Percentiles rank a stretch among this genome's conserved stretches.
phyloP scores from a whole-genome alignment of 2,888 invertebrate genomes.

The Synanthedon tipuliformis region DNA sequence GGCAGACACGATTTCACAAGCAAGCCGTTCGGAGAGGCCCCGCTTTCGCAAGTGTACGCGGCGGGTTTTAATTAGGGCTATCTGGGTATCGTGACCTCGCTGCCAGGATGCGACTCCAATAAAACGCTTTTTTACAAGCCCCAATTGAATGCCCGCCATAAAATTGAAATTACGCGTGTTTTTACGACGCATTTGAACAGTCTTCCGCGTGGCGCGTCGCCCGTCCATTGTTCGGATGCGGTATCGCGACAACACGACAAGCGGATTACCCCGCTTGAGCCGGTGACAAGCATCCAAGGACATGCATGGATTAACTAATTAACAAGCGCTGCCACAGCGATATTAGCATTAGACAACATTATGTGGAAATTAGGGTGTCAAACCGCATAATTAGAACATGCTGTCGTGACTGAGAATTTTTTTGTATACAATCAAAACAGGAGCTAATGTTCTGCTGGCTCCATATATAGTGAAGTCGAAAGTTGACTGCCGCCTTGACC shows the following conservation, averaged over 20 bases:
- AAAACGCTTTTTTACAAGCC: constrained; percentile 65
- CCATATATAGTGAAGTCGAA: constrained; percentile 59
- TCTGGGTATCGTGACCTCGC: constrained; percentile 56
- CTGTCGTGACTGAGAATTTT: constrained; percentile 36
- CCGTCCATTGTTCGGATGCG: constrained; percentile 44
- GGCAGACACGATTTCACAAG: constrained; percentile 39
- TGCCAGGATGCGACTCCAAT: constrained; percentile 62
- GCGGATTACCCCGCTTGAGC: constrained; percentile 31
- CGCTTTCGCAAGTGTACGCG: constrained; percentile 51
- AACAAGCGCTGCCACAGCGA: constrained; percentile 30
- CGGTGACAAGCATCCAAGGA: constrained; percentile 29
- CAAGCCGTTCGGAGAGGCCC: constrained; percentile 24
- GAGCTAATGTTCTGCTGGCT: constrained; percentile 41
- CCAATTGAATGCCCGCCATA: constrained; percentile 62
- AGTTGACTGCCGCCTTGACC: constrained; percentile 66
- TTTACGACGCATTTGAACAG: constrained; percentile 59
- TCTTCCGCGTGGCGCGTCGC: constrained; percentile 54
- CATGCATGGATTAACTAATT: constrained; percentile 50
- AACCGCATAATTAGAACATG: constrained; percentile 35
- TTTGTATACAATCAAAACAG: constrained; percentile 32
- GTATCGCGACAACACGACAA: constrained; percentile 9
- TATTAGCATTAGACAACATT: constrained; percentile 37
- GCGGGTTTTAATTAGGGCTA: constrained; percentile 62
- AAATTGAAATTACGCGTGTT: constrained; percentile 62
- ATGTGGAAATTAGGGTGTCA: constrained; percentile 44